These are phyloP conservation scores for Nipponia nippon DNA, from an alignment of 2,113 vertebrate genomes.

Conservation along the genomic window DNA sequence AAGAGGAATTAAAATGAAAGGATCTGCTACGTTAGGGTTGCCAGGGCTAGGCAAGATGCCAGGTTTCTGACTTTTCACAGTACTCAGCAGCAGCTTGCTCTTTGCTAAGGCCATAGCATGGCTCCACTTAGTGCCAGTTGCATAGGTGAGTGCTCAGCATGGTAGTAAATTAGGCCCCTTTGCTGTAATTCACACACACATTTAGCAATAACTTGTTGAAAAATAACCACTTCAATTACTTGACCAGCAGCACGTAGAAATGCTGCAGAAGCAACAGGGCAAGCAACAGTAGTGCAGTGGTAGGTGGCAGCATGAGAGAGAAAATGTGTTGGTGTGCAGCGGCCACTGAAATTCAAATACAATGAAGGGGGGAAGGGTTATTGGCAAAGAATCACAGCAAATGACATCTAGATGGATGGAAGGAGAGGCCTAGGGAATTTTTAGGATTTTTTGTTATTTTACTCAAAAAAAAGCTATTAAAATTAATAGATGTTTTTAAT, in stretches of 20 bases:
- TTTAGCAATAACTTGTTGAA: neutral
- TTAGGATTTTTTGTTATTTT: neutral
- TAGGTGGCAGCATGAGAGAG: conserved; percentile 12
- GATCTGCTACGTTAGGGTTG: neutral
- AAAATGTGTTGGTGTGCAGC: neutral
- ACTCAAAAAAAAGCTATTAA: neutral
- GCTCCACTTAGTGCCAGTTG: neutral
- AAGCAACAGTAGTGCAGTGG: neutral
- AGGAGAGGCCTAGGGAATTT: neutral
- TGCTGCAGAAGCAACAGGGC: neutral
- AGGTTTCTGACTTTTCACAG: neutral
- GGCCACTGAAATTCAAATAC: neutral
- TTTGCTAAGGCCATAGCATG: neutral
- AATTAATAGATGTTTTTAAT: neutral
- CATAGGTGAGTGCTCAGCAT: neutral
- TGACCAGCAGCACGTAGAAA: neutral
- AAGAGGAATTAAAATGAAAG: neutral
- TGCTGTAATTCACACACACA: neutral
- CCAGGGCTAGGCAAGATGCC: neutral
- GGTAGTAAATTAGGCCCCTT: rapidly evolving
- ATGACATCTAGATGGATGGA: neutral
- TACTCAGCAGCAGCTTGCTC: neutral
- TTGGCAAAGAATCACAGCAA: neutral
- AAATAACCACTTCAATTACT: neutral
- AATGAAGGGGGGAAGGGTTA: neutral